Base-by-base conservation (phyloP, 2,797 vertebrate species). In the Xyrichtys novacula region DNA sequence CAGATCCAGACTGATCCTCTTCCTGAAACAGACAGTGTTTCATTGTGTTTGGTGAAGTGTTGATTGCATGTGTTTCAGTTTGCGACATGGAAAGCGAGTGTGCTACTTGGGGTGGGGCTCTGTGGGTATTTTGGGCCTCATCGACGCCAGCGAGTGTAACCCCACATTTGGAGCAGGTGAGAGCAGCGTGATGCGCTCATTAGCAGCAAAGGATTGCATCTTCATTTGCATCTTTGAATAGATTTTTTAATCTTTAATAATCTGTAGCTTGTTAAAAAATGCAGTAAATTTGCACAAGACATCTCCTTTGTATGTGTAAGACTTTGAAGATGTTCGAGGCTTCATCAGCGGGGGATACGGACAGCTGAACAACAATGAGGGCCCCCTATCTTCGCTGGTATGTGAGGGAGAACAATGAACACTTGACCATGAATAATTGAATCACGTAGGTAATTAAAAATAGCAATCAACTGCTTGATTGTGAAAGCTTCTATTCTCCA, bases 101-200 rank as follows among this genome's bases (percentile, higher is more conserved):
- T 93, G 92, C 59, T 90, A 95, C 67, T 80, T 95, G 19, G 94
- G 93, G 39, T 96, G 95, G 95, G 89, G 91, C 36, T 91, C 90
- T 16, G 80, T 94, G 6, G 93, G 91, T 10, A 63, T 93, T 20
- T 81, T 94, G 11, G 93, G 92, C 34, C 91, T 96, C 69, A 92
- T 93, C 26, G 94, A 95, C 12, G 93, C 94, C 65, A 95, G 92
- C 15, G 94, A 95, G 83, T 96, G 94, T 65, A 76, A 83, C 11
- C 93, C 94, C 29, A 94, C 93, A 0, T 96, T 94, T 19, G 93
- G 94, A 62, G 92, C 95, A 89, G 92, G 94, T 95, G 80, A 86
- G 65, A 2, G 4, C 9, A 62, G 29, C 6, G 39, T 8, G 20
- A 56, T 12, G 36, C 12, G 1, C 7, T 38, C 23, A 15, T 54